Conservation (phyloP, 2,797 vertebrate genomes). For the Peromyscus melanophrys region DNA sequence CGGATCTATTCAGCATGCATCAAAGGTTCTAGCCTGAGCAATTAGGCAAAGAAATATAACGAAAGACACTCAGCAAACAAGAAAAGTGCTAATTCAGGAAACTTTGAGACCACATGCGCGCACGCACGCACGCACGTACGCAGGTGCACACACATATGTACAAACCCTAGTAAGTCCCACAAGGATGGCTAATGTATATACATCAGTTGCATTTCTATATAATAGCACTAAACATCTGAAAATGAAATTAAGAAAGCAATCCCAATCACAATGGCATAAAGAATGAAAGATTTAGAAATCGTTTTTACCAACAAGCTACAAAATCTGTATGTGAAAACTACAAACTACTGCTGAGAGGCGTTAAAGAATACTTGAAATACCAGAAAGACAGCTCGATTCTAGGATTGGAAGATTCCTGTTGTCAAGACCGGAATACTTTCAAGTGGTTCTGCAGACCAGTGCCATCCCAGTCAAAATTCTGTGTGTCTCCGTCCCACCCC, state of each 20-base stretch:
- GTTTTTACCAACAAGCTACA: not conserved
- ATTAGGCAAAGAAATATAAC: slow-evolving; percentile 15
- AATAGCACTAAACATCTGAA: slow-evolving; percentile 7
- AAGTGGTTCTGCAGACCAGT: not conserved
- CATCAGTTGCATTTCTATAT: not conserved
- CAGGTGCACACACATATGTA: not conserved
- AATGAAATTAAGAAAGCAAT: slow-evolving; percentile 50
- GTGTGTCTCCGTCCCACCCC: not conserved
- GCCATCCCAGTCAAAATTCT: not conserved
- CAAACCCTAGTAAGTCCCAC: not conserved
- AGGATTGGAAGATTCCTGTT: not conserved
- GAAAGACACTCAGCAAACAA: not conserved
- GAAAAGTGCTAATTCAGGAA: slow-evolving; percentile 30
- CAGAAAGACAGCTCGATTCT: not conserved
- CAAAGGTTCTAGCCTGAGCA: not conserved
- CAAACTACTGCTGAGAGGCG: not conserved
- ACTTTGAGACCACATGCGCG: not conserved
- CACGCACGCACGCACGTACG: not conserved
- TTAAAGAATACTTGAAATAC: not conserved
- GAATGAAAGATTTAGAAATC: slow-evolving; percentile 6
- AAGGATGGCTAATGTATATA: not conserved
- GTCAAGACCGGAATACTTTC: not conserved
- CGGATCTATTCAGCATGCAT: not conserved
- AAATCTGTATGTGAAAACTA: not conserved
- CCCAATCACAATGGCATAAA: slow-evolving; percentile 6